These are phyloP conservation scores for Hymenochirus boettgeri DNA, from an alignment of 2,113 vertebrate genomes.

Conservation along the genomic window DNA sequence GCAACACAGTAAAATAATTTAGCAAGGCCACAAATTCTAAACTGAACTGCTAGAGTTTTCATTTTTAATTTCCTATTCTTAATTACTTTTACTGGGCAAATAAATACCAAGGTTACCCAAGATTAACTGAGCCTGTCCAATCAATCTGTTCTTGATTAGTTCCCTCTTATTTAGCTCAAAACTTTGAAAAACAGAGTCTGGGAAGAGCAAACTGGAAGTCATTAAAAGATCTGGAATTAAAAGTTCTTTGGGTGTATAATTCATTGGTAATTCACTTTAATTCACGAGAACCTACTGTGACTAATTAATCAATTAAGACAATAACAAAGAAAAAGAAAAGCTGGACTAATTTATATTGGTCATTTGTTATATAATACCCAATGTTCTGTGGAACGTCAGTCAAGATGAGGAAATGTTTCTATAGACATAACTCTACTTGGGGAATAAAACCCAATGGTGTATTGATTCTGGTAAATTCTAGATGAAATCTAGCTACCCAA, in stretches of 20 bases:
- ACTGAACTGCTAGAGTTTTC: not conserved
- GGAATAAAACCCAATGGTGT: constrained; percentile 4
- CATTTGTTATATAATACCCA: no score
- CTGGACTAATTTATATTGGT: no score
- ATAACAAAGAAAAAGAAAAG: no score
- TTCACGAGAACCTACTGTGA: no score
- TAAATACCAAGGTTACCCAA: not conserved
- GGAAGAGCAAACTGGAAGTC: not conserved
- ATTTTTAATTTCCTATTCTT: not conserved
- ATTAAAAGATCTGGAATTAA: not conserved
- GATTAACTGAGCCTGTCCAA: not conserved
- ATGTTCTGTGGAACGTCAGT: not conserved
- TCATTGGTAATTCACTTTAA: not conserved
- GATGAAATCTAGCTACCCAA: constrained; percentile 27
- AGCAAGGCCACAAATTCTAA: not conserved
- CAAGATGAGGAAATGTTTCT: constrained; percentile 1
- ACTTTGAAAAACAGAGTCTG: not conserved
- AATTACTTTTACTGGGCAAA: not conserved
- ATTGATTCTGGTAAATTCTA: constrained; percentile 21
- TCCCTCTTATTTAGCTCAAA: no score
- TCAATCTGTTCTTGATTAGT: not conserved
- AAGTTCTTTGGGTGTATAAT: not conserved
- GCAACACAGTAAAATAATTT: not conserved
- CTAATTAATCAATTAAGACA: no score
- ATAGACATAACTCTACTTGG: constrained; percentile 6